phyloP scores from a whole-genome alignment of 2,113 vertebrate genomes.

The Oreotragus oreotragus region DNA sequence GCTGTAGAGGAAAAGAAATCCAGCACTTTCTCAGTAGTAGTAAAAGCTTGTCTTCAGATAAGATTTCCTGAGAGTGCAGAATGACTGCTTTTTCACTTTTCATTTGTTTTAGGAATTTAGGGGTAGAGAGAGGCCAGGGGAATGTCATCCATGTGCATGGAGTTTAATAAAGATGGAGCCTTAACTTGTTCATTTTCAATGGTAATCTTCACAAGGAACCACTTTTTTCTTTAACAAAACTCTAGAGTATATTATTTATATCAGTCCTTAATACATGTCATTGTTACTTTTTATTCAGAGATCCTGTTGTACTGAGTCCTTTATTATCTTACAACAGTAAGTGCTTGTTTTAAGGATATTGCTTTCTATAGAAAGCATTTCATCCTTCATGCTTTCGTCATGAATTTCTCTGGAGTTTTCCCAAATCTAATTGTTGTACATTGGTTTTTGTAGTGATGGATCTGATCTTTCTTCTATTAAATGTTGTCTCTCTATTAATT shows the following conservation, averaged over 20 bases:
- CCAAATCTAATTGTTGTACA: neutral
- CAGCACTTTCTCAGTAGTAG: neutral
- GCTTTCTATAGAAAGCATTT: neutral
- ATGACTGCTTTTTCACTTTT: slow-evolving; percentile 23
- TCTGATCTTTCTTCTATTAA: slow-evolving; percentile 7
- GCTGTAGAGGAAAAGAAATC: neutral
- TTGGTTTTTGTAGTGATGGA: neutral
- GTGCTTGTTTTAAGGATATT: neutral
- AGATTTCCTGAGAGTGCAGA: neutral
- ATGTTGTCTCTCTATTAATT: neutral
- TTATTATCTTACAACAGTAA: neutral
- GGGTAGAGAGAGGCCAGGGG: neutral
- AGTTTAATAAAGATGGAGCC: neutral
- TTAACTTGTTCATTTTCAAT: neutral
- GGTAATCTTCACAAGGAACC: neutral
- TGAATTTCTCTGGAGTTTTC: slow-evolving; percentile 3
- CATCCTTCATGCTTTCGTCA: neutral
- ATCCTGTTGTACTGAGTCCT: neutral
- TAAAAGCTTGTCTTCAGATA: slow-evolving; percentile 15
- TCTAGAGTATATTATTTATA: neutral
- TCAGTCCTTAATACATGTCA: neutral
- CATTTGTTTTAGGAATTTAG: slow-evolving; percentile 40
- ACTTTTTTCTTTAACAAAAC: neutral
- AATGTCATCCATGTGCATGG: neutral
- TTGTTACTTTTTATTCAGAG: neutral